Percentiles rank a stretch among this genome's conserved stretches.
Conservation (phyloP, 1,140 invertebrate genomes). For the Aphis gossypii region DNA sequence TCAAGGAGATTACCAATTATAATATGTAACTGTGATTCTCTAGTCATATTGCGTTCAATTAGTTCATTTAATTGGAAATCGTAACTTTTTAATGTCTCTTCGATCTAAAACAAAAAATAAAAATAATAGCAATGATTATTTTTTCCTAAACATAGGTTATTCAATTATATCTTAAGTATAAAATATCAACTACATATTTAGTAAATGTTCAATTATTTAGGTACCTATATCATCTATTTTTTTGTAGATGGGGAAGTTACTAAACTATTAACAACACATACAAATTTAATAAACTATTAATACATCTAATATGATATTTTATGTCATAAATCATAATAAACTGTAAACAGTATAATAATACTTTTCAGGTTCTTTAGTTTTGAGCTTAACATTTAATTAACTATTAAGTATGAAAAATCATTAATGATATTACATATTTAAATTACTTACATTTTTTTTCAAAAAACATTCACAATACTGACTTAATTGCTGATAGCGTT, state of each 20-base stretch:
- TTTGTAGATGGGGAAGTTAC: not conserved
- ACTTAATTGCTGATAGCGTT: conserved; percentile 21
- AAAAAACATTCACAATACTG: conserved; percentile 17
- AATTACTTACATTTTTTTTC: conserved; percentile 30
- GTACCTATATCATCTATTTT: not conserved
- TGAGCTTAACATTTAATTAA: not conserved
- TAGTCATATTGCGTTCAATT: conserved; percentile 17
- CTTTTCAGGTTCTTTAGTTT: not conserved
- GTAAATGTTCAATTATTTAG: too few relatives aligned
- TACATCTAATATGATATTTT: not conserved
- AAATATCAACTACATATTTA: too few relatives aligned
- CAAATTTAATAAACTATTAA: not conserved
- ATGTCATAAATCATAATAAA: not conserved
- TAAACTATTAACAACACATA: not conserved
- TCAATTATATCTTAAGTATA: not conserved
- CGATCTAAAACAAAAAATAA: conserved; percentile 12
- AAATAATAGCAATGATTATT: not conserved
- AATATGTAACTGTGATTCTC: conserved; percentile 31
- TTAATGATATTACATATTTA: not conserved
- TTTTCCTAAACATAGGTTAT: not conserved
- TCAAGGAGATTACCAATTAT: conserved; percentile 40
- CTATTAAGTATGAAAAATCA: not conserved
- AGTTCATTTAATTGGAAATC: conserved; percentile 16
- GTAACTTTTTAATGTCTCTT: conserved; percentile 34
- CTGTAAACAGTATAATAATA: not conserved